A percentile compares a stretch with the other conserved stretches of the same genome.
Conservation (phyloP, 2,113 vertebrate genomes). For the Motacilla tschutschensis region DNA sequence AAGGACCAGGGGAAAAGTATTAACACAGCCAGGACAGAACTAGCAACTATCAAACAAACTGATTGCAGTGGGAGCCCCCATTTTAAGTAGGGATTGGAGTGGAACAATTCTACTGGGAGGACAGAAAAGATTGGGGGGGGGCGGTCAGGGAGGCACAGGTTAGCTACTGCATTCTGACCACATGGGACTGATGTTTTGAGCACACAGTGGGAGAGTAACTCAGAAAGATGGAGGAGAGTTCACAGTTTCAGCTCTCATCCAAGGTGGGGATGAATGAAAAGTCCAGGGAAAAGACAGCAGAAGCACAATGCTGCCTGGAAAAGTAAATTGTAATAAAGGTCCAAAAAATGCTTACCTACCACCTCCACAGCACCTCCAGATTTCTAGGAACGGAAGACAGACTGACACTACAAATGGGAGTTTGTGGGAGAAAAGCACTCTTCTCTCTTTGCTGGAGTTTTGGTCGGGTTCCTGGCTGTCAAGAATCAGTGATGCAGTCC, state of each 20-base stretch:
- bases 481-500: neutral
- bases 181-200: neutral
- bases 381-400: neutral
- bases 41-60: neutral
- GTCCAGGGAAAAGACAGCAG: neutral
- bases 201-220: neutral
- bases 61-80: neutral
- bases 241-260: neutral
- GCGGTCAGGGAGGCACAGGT: accelerated
- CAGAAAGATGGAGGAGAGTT: neutral
- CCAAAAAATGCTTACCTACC: neutral
- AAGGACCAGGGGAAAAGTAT: neutral
- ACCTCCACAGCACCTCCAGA: neutral
- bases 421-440: neutral
- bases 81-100: neutral
- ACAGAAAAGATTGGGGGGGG: neutral
- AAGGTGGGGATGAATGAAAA: neutral
- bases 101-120: neutral
- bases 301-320: neutral
- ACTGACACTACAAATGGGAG: neutral
- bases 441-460: neutral
- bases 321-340: neutral
- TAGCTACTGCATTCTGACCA: neutral
- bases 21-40: neutral
- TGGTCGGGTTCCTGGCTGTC: neutral